phyloP scores from a whole-genome alignment of 2,888 invertebrate species.

The Xylocampa areola region DNA sequence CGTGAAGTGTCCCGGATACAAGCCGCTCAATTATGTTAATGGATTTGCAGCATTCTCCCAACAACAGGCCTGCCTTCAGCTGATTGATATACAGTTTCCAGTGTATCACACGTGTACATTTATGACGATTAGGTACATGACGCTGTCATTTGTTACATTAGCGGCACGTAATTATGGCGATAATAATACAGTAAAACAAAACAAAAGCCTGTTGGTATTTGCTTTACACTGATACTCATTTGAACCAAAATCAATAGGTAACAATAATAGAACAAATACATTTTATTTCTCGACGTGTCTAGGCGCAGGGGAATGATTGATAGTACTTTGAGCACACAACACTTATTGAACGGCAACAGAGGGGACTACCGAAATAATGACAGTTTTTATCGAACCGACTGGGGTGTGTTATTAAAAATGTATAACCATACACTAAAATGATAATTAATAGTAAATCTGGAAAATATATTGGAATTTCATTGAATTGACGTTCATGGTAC shows the following conservation, averaged over 20 bases:
- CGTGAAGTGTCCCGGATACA: conserved; percentile 83
- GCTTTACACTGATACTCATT: conserved; percentile 69
- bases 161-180: conserved; percentile 49
- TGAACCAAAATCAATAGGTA: conserved; percentile 82
- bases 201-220: conserved; percentile 54
- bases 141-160: conserved; percentile 54
- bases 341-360: conserved; percentile 79
- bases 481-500: conserved; percentile 45
- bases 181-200: conserved; percentile 32
- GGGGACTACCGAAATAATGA: conserved; percentile 73
- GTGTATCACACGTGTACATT: conserved; percentile 60
- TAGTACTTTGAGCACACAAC: conserved; percentile 84
- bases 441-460: conserved; percentile 60
- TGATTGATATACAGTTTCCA: conserved; percentile 75
- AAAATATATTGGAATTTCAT: conserved; percentile 58
- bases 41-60: conserved; percentile 77
- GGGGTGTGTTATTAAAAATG: conserved; percentile 70
- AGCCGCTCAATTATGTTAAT: conserved; percentile 88
- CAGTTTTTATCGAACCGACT: conserved; percentile 67
- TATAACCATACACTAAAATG: conserved; percentile 66
- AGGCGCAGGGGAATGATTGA: conserved; percentile 83
- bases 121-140: conserved; percentile 62
- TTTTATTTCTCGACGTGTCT: conserved; percentile 83
- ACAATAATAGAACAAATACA: conserved; percentile 74
- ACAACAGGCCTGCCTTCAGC: conserved; percentile 74